Evolutionary conservation across 2,888 invertebrate species (phyloP).

Genomic region (Cerceris ruficornis): DNA sequence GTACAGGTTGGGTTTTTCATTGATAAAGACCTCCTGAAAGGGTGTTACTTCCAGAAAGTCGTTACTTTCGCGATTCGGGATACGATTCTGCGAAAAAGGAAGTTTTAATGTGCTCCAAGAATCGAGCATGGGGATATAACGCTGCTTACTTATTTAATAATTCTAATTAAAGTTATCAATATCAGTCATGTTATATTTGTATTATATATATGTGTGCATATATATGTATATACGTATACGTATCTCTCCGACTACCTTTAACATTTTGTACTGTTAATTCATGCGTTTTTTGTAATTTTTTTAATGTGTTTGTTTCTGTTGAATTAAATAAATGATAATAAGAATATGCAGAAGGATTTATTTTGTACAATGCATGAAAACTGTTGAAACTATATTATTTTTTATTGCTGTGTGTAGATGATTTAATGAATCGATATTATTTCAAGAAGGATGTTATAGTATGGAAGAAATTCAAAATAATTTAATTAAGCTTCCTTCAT

Average conservation of each 20-base stretch:
- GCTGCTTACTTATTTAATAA: slow-evolving; percentile 5
- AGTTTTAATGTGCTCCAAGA: neutral
- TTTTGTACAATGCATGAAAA: neutral
- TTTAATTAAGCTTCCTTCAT: no score
- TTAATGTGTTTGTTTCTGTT: neutral
- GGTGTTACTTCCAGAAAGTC: slow-evolving; percentile 49
- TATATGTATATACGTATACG: neutral
- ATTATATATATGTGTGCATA: slow-evolving; percentile 6
- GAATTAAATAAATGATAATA: neutral
- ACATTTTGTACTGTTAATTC: no score
- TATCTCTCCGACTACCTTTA: neutral
- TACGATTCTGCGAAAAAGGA: neutral
- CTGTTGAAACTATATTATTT: neutral
- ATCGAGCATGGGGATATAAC: neutral
- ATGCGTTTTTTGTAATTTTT: neutral
- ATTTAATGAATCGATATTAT: neutral
- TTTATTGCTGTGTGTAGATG: neutral
- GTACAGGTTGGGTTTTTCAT: slow-evolving; percentile 75
- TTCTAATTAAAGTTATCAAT: slow-evolving; percentile 16
- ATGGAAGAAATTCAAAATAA: no score
- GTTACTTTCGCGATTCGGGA: slow-evolving; percentile 29
- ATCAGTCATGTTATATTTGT: slow-evolving; percentile 24
- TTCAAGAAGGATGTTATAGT: no score
- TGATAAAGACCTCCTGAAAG: slow-evolving; percentile 53
- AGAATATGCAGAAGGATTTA: slow-evolving; percentile 2